These are phyloP conservation scores for Zootermopsis nevadensis DNA, from an alignment of 2,888 invertebrate genomes.

Conservation along the genomic window DNA sequence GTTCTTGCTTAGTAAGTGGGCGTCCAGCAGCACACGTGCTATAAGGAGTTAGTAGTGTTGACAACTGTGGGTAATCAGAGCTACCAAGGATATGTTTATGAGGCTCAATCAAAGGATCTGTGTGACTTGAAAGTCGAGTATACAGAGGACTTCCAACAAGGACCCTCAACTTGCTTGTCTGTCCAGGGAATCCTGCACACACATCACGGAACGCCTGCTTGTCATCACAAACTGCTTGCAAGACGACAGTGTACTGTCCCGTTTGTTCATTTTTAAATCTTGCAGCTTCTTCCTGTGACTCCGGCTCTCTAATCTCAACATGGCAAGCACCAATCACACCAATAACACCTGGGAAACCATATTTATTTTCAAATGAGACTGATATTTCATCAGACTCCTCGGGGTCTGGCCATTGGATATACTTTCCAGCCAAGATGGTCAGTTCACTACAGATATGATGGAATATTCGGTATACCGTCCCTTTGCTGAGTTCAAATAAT, in stretches of 20 bases:
- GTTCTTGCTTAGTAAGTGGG: conserved; percentile 38
- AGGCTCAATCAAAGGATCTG: conserved; percentile 45
- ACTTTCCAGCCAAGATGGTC: conserved; percentile 42
- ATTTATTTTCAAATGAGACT: conserved; percentile 43
- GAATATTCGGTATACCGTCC: conserved; percentile 44
- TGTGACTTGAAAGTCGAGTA: conserved; percentile 19
- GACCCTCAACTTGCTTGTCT: conserved; percentile 40
- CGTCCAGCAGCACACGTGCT: conserved; percentile 26
- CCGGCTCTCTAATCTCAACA: conserved; percentile 43
- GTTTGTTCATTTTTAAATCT: conserved; percentile 43
- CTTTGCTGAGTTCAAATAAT: conserved; percentile 41
- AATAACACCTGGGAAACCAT: conserved; percentile 51
- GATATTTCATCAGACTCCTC: conserved; percentile 44
- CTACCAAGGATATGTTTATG: conserved; percentile 47
- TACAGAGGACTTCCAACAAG: conserved; percentile 49
- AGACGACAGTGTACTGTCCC: conserved; percentile 39
- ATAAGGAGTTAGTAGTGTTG: conserved; percentile 50
- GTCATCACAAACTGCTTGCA: conserved; percentile 49
- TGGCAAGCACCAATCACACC: conserved; percentile 48
- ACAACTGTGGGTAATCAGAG: conserved; percentile 48
- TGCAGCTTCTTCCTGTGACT: conserved; percentile 19
- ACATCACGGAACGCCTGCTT: conserved; percentile 50
- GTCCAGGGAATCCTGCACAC: conserved; percentile 49
- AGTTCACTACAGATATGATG: conserved; percentile 49
- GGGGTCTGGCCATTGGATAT: conserved; percentile 50